phyloP scores from a whole-genome alignment of 2,888 invertebrate species.

The Gasteruption jaculator region DNA sequence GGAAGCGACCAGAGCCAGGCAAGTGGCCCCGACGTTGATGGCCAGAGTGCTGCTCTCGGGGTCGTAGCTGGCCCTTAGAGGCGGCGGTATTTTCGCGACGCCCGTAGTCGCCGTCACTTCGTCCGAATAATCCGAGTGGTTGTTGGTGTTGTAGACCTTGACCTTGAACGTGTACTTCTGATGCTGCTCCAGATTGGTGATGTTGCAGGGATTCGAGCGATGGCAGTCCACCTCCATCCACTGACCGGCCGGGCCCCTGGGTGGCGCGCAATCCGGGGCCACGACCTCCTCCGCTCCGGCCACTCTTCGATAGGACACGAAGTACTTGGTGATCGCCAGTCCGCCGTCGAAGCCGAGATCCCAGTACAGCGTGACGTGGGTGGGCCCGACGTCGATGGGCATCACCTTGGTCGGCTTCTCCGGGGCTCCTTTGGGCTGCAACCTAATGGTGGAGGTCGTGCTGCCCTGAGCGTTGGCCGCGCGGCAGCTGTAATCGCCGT shows the following conservation, averaged over 20 bases:
- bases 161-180: conserved; percentile 84
- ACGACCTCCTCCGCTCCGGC: conserved; percentile 60
- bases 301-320: conserved; percentile 74
- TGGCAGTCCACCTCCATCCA: conserved; percentile 86
- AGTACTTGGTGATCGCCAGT: conserved; percentile 79
- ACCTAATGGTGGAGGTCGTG: conserved; percentile 68
- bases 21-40: conserved; percentile 77
- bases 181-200: conserved; percentile 80
- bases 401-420: conserved; percentile 74
- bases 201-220: conserved; percentile 81
- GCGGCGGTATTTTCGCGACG: conserved; percentile 77
- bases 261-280: conserved; percentile 60
- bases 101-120: conserved; percentile 78
- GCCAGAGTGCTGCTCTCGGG: conserved; percentile 70
- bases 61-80: conserved; percentile 78
- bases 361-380: conserved; percentile 78
- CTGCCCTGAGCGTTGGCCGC: conserved; percentile 80
- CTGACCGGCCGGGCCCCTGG: conserved; percentile 59
- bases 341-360: conserved; percentile 90
- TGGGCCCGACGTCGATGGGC: conserved; percentile 71
- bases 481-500: conserved; percentile 87
- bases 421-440: conserved; percentile 85
- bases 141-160: conserved; percentile 83
- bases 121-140: conserved; percentile 81
- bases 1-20: conserved; percentile 71